Evolutionary conservation across 2,797 vertebrate species (phyloP), one percentile per base, ranked within the genome.

Genomic region (Sebastes steindachneri): DNA sequence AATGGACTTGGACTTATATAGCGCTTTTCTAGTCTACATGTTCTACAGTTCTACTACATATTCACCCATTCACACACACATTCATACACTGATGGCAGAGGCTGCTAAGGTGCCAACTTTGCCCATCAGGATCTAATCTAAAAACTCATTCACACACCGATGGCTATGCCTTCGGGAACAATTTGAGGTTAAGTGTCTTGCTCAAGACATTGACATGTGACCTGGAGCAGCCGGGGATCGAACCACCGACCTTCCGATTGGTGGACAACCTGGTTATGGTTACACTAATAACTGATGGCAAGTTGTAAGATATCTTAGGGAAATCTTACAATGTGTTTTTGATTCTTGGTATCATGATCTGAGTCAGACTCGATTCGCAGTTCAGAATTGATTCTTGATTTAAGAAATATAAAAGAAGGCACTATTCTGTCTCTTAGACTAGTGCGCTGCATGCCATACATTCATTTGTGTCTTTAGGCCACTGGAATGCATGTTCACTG

Each of bases 161-260:
- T 35, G 33, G 33, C 33, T 35, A 35, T 35, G 33, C 10, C 33
- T 35, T 11, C 2, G 10, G 33, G 33, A 35, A 2, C 33, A 4
- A 35, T 35, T 35, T 35, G 35, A 35, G 35, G 35, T 35, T 35
- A 35, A 12, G 35, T 35, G 35, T 35, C 35, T 35, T 35, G 35
- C 35, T 35, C 35, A 35, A 35, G 35, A 35, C 35, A 35, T 35
- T 35, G 35, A 35, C 35, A 35, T 35, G 35, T 35, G 35, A 35
- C 35, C 35, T 35, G 35, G 11, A 35, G 35, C 10, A 35, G 35
- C 35, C 11, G 4, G 35, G 35, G 35, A 35, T 35, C 35, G 0
- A 35, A 35, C 11, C 11, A 35, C 11, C 11, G 11, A 35, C 35
- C 35, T 35, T 35, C 0, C 0, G 35, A 35, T 4, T 35, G 35